Base-by-base conservation (phyloP, 2,797 vertebrate genomes). In the Aphelocoma californica region DNA sequence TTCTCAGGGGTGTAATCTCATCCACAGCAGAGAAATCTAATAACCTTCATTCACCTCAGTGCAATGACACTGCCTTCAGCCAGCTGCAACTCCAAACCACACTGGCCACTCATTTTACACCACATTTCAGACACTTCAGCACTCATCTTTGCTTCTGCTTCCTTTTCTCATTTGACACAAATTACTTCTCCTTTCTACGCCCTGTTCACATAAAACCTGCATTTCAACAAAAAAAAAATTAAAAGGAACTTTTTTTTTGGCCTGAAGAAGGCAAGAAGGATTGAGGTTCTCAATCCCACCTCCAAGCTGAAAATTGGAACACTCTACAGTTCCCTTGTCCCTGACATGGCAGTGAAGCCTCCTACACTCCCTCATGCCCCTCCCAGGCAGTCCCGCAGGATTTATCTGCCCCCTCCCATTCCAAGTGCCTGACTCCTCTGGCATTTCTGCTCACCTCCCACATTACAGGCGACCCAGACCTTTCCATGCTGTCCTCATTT, bases 401-500 rank as follows among this genome's bases (percentile, higher is more conserved):
- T 93, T 93, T 62, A 66, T 92, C 84, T 92, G 81, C 92, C 86
- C 56, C 71, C 86, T 95, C 74, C 89, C 74, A 91, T 94, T 96
- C 92, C 89, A 82, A 94, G 74, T 23, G 78, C 91, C 92, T 96
- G 94, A 96, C 94, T 96, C 79, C 75, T 94, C 74, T 17, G 56
- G 92, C 91, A 96, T 96, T 95, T 94, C 73, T 95, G 56, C 80
- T 79, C 73, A 44, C 82, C 82, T 86, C 92, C 95, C 83, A 96
- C 90, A 1, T 74, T 75, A 95, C 62, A 90, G 70, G 44, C 54
- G 0, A 92, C 72, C 65, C 32, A 9, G 92, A 58, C 73, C 66
- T 93, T 86, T 88, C 51, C 9, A 4, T 2, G 0, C 23, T 70
- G 80, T 81, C 88, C 73, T 88, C 53, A 56, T 66, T 75, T 91